Percentiles rank a stretch among this genome's conserved stretches.
Evolutionary conservation across 37 sponge, comb jelly and placozoan species (phyloP).

Genomic region (Chondrosia reniformis): DNA sequence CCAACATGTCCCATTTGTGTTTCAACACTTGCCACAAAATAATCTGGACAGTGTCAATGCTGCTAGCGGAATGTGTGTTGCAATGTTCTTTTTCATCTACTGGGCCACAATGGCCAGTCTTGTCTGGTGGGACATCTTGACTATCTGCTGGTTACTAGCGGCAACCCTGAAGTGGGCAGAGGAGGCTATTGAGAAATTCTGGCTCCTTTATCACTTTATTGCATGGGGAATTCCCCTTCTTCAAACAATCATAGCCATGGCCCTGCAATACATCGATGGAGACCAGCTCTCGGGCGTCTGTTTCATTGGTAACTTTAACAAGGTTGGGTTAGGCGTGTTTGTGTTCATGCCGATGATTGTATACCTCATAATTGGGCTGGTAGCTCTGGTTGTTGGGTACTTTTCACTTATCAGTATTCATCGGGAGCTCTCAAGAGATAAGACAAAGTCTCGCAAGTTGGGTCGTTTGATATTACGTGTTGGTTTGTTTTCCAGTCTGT

Average conservation of each 20-base stretch:
- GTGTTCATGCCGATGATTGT: constrained; percentile 65
- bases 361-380: constrained; percentile 59
- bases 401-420: constrained; percentile 65
- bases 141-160: constrained; percentile 93
- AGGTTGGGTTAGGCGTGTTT: constrained; percentile 59
- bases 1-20: constrained; percentile 22
- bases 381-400: constrained; percentile 65
- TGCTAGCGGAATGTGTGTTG: constrained; percentile 66
- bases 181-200: constrained; percentile 79
- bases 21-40: constrained; percentile 58
- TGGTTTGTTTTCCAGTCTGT: constrained; percentile 73
- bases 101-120: constrained; percentile 75
- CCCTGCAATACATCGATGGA: constrained; percentile 68
- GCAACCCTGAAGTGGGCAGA: constrained; percentile 93
- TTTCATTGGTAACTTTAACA: constrained; percentile 57
- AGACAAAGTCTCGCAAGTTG: constrained; percentile 52
- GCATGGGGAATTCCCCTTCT: constrained; percentile 80
- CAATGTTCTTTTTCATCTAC: constrained; percentile 70
- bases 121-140: constrained; percentile 86
- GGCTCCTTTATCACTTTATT: constrained; percentile 77
- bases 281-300: constrained; percentile 83
- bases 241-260: constrained; percentile 58
- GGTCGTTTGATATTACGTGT: constrained; percentile 78
- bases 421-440: constrained; percentile 45
- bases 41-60: constrained; percentile 9